Base-by-base conservation (phyloP, 2,888 invertebrate species). In the Diploptera punctata region DNA sequence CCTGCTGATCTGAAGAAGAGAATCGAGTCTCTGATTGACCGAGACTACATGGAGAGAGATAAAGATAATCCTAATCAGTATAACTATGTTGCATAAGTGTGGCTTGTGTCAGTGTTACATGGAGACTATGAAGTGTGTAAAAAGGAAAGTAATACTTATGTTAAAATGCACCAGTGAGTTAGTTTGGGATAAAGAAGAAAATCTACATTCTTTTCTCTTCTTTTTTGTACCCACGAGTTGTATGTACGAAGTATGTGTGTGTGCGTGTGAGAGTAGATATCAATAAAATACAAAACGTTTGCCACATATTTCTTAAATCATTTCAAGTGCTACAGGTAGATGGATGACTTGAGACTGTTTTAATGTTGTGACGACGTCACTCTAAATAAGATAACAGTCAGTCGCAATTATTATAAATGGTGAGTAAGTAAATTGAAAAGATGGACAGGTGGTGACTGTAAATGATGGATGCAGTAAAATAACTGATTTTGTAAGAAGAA, bases 41-140 rank as follows among this genome's bases (percentile, higher is more conserved):
- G 99, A 80, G 99, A 99, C 84, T 99, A 99, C 84, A 97, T 99
- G 95, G 96, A 97, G 82, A 89, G 99, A 62, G 99, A 99, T 84
- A 97, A 97, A 84, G 97, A 99, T 85, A 98, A 98, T 86, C 91
- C 97, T 76, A 98, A 98, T 84, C 94, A 95, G 84, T 99, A 99
- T 87, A 97, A 98, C 86, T 99, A 99, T 84, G 98, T 99, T 81
- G 98, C 99, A 81, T 99, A 96, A 57, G 57, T 57, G 57, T 57
- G 16, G n/a, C 24, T 13, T 47, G 10, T 10, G 18, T n/a, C 47
- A 47, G 10, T n/a, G 18, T n/a, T 47, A 4, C 47, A 47, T n/a
- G 47, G 10, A n/a, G 57, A 57, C 31, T 57, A 24, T 49, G 54
- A 54, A 54, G 54, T 7, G 26, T 26, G 26, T 26, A n/a, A 24